Evolutionary conservation across 1,140 invertebrate species (phyloP).

Genomic region (Radopholus similis): DNA sequence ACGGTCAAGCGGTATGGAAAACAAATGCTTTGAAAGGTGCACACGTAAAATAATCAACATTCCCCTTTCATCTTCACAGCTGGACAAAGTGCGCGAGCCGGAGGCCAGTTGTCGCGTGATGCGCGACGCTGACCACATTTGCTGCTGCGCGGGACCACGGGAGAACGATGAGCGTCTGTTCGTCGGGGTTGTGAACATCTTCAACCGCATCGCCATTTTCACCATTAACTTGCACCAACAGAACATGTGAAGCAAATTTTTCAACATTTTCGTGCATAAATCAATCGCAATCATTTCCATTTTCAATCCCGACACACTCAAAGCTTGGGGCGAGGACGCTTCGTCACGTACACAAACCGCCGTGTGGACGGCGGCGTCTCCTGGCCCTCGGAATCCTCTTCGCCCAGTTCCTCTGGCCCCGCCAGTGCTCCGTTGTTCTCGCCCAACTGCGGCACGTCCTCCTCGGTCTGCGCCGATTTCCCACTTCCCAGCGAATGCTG

Average conservation of each 20-base stretch:
- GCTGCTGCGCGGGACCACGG: conserved; percentile 28
- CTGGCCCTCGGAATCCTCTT: neutral
- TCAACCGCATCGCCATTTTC: conserved; percentile 40
- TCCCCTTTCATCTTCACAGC: neutral
- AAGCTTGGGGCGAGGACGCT: conserved; percentile 16
- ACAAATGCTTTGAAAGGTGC: neutral
- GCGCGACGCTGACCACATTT: conserved; percentile 43
- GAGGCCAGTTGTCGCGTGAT: conserved; percentile 39
- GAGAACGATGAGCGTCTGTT: conserved; percentile 24
- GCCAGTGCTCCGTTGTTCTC: neutral
- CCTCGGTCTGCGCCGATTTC: conserved; percentile 5
- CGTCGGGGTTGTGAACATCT: conserved; percentile 36
- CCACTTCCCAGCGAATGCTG: neutral
- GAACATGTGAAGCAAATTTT: conserved; percentile 41
- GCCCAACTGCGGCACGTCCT: neutral
- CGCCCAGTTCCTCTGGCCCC: neutral
- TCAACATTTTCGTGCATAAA: conserved; percentile 1
- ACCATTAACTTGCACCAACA: too few relatives aligned
- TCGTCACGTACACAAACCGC: conserved; percentile 33
- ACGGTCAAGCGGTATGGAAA: conserved; percentile 6
- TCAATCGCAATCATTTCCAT: neutral
- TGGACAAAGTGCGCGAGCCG: conserved; percentile 15
- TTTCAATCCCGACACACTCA: conserved; percentile 2
- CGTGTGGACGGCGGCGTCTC: conserved; percentile 10
- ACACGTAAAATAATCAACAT: neutral